Percentiles rank a stretch among this genome's conserved stretches.
phyloP scores from a whole-genome alignment of 2,113 vertebrate species.

The Scalopus aquaticus region DNA sequence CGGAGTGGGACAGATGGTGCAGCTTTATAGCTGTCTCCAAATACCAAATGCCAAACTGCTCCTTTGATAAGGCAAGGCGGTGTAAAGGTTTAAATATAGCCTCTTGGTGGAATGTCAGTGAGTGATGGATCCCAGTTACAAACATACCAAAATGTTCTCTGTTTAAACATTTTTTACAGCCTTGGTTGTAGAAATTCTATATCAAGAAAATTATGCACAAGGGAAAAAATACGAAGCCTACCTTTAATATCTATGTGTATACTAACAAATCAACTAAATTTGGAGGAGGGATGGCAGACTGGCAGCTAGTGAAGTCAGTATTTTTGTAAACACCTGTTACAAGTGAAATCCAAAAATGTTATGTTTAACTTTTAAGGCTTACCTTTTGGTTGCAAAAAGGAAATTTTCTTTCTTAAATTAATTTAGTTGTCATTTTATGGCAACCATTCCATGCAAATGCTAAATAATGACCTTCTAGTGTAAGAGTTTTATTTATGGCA shows the following conservation, averaged over 20 bases:
- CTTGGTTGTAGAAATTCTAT: constrained; percentile 64
- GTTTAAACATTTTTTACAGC: constrained; percentile 75
- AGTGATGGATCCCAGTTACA: constrained; percentile 64
- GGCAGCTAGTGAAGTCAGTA: not conserved
- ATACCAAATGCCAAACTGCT: constrained; percentile 80
- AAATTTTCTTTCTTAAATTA: not conserved
- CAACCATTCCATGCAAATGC: not conserved
- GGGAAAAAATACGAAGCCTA: constrained; percentile 34
- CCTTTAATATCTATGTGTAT: constrained; percentile 46
- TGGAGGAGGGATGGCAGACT: not conserved
- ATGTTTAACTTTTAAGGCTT: not conserved
- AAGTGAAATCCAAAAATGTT: not conserved
- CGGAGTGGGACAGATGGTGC: constrained; percentile 81
- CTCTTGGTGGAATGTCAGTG: constrained; percentile 62
- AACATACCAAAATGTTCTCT: constrained; percentile 59
- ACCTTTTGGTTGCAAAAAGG: not conserved
- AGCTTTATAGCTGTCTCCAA: constrained; percentile 80
- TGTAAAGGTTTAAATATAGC: constrained; percentile 76
- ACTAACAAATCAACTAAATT: constrained; percentile 51
- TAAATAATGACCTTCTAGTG: not conserved
- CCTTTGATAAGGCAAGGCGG: constrained; percentile 71
- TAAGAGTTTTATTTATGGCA: not conserved
- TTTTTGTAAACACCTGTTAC: constrained; percentile 2
- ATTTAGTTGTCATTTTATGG: not conserved
- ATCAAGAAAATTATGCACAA: constrained; percentile 50